A percentile compares a stretch with the other conserved stretches of the same genome.
Evolutionary conservation across 2,888 invertebrate genomes (phyloP).

Genomic region (Nephrotoma guestfalica): DNA sequence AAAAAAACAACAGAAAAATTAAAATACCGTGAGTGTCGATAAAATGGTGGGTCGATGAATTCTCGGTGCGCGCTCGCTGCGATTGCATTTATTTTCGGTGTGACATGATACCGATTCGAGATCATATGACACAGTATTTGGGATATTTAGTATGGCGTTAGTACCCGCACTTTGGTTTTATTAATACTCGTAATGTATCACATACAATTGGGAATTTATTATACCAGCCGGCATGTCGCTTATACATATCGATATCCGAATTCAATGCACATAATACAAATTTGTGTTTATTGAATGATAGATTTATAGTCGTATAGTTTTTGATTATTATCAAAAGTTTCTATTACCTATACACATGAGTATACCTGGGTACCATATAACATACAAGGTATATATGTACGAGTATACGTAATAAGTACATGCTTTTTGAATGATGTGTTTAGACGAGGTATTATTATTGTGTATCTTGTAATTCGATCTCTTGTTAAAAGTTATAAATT

Average conservation of each 20-base stretch:
- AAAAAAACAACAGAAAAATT: background rate
- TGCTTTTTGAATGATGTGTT: background rate
- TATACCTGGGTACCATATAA: too few relatives aligned
- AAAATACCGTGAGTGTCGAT: background rate
- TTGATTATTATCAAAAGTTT: background rate
- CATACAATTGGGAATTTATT: background rate
- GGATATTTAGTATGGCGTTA: background rate
- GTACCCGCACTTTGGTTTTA: background rate
- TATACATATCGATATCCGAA: background rate
- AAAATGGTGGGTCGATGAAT: background rate
- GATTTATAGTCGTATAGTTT: background rate
- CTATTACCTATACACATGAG: background rate
- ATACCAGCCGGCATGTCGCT: background rate
- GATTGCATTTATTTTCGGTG: background rate
- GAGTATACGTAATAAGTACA: background rate
- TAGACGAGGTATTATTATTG: background rate
- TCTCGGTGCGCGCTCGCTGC: background rate
- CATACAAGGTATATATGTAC: background rate
- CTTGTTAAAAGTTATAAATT: background rate
- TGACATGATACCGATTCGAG: background rate
- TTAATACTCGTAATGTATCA: background rate
- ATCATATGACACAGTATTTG: background rate
- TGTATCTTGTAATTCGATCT: background rate
- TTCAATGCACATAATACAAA: background rate
- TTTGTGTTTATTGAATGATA: background rate